These are phyloP conservation scores for Zootoca vivipara DNA, from an alignment of 2,113 vertebrate genomes.

Conservation along the genomic window DNA sequence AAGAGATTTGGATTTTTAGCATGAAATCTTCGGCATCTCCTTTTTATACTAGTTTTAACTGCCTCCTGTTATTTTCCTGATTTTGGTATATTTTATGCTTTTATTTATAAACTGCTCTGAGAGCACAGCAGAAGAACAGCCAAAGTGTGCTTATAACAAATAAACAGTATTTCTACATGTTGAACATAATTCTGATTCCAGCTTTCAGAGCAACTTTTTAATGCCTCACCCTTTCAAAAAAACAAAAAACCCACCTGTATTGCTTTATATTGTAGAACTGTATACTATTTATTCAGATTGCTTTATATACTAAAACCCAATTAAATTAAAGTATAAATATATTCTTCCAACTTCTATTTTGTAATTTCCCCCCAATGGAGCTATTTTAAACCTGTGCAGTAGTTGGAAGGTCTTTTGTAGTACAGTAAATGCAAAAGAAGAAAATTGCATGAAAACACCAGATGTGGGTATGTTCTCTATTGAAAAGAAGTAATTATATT, in stretches of 20 bases:
- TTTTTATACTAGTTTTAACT: not conserved
- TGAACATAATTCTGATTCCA: not conserved
- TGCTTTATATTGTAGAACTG: not conserved
- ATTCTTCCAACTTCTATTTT: not conserved
- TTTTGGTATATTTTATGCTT: not conserved
- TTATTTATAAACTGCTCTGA: not conserved
- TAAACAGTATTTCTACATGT: not conserved
- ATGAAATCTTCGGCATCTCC: not conserved
- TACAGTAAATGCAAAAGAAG: constrained; percentile 6
- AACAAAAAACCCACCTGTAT: constrained; percentile 23
- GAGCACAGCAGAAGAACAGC: not conserved
- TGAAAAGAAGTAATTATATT: constrained; percentile 48
- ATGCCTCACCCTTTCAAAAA: constrained; percentile 31
- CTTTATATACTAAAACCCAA: not conserved
- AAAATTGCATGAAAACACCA: constrained; percentile 16
- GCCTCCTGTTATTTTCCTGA: not conserved
- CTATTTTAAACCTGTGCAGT: constrained; percentile 16
- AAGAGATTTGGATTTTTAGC: not conserved
- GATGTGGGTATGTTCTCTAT: not conserved
- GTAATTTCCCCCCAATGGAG: not conserved
- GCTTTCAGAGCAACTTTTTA: constrained; percentile 29
- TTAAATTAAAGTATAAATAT: constrained; percentile 20
- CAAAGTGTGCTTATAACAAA: not conserved
- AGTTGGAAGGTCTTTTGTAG: constrained; percentile 24
- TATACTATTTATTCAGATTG: constrained; percentile 31